Base-by-base conservation (phyloP, 2,888 invertebrate genomes). In the Parnassius smintheus region DNA sequence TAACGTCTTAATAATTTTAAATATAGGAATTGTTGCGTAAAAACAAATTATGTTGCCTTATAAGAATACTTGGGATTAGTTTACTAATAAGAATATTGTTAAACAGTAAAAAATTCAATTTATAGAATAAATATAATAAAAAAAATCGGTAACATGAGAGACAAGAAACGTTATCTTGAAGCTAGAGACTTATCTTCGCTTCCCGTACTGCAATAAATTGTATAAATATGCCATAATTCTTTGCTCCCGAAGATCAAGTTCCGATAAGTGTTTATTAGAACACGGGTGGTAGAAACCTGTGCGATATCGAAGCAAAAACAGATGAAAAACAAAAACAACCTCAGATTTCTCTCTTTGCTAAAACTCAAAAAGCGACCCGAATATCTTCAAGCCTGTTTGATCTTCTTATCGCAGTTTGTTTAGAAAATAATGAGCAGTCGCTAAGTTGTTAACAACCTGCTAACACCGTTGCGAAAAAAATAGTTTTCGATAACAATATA, bases 171-270 rank as follows among this genome's bases (percentile, higher is more conserved):
- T 82, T 86, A 87, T 88, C 88, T 78, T 77, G 68, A 81, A 85
- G 84, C 81, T 71, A 77, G 82, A 76, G 81, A 73, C 79, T 86
- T 89, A 91, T 91, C 89, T 85, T 72, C 57, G 70, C 72, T 78
- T 80, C 77, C 81, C 84, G 83, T 88, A 86, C 86, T 69, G 82
- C 88, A 74, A 89, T 91, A 89, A 87, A 88, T 91, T 88, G 80
- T 86, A 82, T 85, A 87, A 90, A 90, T 88, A 88, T 83, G 75
- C 88, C 81, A 90, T 89, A 91, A 85, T 82, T 90, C 91, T 89
- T 83, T 79, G 83, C 86, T 86, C 79, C 85, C 77, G 81, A 73
- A 88, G 91, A 91, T 91, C 75, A 71, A 68, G 66, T 55, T 64
- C 66, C 71, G 91, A 91, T 91, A 89, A 86, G 78, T 81, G 85